A percentile compares a stretch with the other conserved stretches of the same genome.
Conservation (phyloP, 2,113 vertebrate genomes). For the Halichoeres trimaculatus region DNA sequence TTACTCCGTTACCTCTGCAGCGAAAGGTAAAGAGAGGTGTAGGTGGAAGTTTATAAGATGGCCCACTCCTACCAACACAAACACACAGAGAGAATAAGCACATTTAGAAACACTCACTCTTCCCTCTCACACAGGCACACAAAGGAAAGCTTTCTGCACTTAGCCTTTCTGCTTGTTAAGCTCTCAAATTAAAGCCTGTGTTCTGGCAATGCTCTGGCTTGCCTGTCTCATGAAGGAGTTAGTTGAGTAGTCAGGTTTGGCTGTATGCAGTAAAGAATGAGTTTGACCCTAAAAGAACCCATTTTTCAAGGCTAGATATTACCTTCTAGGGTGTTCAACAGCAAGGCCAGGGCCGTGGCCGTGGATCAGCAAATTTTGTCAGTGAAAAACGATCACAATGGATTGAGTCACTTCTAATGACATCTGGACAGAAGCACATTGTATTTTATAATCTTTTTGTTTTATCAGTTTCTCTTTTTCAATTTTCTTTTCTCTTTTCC, state of each 20-base stretch:
- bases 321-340: conserved; percentile 55
- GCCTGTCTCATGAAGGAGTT: conserved; percentile 31
- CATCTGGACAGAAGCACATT: neutral
- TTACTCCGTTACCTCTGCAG: conserved; percentile 3
- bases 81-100: conserved; percentile 25
- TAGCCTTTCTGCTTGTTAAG: conserved; percentile 49
- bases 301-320: conserved; percentile 32
- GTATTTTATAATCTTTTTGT: conserved; percentile 2
- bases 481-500: neutral
- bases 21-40: conserved; percentile 25
- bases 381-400: conserved; percentile 6
- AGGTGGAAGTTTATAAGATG: conserved; percentile 25
- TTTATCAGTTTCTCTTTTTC: neutral
- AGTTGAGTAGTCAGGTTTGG: conserved; percentile 32
- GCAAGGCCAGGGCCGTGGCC: neutral
- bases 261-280: conserved; percentile 43
- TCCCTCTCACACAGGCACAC: conserved; percentile 40
- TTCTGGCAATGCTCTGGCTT: conserved; percentile 29
- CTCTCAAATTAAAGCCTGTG: conserved; percentile 61
- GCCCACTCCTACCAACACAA: conserved; percentile 29
- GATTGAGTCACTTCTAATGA: conserved; percentile 11
- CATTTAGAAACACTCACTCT: conserved; percentile 15
- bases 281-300: conserved; percentile 51
- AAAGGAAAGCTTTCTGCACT: conserved; percentile 70
- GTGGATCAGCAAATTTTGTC: too few species aligned